These are phyloP conservation scores for Hypotaenidia philippensis DNA, from an alignment of 2,797 vertebrate species.

Conservation along the genomic window DNA sequence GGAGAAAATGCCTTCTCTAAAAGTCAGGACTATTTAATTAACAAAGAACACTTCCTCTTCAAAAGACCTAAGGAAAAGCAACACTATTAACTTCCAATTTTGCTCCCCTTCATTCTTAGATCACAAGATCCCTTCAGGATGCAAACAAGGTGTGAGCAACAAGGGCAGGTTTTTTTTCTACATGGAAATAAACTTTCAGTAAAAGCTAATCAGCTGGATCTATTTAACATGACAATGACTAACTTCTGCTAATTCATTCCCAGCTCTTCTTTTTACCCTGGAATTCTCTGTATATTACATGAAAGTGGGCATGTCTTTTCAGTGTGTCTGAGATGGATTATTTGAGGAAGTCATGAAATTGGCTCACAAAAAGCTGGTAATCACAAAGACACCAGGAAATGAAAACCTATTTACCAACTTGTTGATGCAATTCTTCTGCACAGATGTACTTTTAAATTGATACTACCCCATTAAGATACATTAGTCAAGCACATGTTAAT, in stretches of 20 bases:
- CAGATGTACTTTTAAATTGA: not conserved
- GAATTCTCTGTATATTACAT: not conserved
- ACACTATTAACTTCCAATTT: not conserved
- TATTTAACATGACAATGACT: not conserved
- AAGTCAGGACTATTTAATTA: not conserved
- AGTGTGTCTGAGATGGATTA: not conserved
- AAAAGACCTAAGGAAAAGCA: not conserved
- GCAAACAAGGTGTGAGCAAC: not conserved
- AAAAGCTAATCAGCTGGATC: not conserved
- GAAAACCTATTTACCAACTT: not conserved
- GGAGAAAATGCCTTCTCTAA: not conserved
- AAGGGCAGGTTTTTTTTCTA: not conserved
- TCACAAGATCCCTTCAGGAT: not conserved
- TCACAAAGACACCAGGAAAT: not conserved
- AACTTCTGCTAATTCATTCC: not conserved
- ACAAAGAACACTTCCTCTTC: not conserved
- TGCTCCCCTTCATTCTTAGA: not conserved
- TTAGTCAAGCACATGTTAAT: not conserved
- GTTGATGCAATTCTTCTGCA: not conserved
- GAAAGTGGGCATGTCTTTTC: not conserved
- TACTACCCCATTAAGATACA: not conserved
- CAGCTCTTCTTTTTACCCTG: not conserved
- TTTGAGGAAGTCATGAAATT: not conserved
- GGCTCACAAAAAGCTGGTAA: not conserved
- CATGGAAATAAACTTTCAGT: not conserved